These are phyloP conservation scores for Drosophila maculinotata DNA, from an alignment of 2,888 invertebrate species.

Conservation along the genomic window DNA sequence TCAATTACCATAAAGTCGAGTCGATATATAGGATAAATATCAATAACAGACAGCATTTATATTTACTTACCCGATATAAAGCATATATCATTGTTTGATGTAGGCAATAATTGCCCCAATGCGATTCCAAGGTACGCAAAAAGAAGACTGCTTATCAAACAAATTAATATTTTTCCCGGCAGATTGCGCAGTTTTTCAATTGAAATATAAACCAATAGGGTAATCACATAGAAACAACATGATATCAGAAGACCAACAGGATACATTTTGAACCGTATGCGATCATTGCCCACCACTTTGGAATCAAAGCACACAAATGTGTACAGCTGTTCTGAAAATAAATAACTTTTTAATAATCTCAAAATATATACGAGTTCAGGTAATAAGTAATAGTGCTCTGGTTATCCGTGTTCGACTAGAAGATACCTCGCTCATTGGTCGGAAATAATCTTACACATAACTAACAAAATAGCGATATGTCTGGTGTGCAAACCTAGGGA, in stretches of 20 bases:
- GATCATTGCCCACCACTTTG: constrained; percentile 80
- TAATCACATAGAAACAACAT: constrained; percentile 88
- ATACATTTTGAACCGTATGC: constrained; percentile 81
- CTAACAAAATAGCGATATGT: no score
- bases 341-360: constrained; percentile 10
- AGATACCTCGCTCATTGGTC: not conserved
- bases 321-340: constrained; percentile 78
- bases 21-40: no score
- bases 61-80: constrained; percentile 86
- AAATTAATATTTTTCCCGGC: constrained; percentile 90
- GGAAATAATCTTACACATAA: not conserved
- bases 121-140: constrained; percentile 88
- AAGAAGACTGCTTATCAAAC: constrained; percentile 89
- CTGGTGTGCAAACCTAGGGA: no score
- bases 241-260: constrained; percentile 87
- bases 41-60: no score
- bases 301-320: constrained; percentile 83
- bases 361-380: not conserved
- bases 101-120: constrained; percentile 86
- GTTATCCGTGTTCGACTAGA: not conserved
- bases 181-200: constrained; percentile 89
- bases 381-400: not conserved
- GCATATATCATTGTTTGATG: constrained; percentile 85
- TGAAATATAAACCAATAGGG: constrained; percentile 88
- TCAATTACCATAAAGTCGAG: no score